These are phyloP conservation scores for Lasioglossum leucozonium DNA, from an alignment of 2,888 invertebrate species.

Conservation along the genomic window DNA sequence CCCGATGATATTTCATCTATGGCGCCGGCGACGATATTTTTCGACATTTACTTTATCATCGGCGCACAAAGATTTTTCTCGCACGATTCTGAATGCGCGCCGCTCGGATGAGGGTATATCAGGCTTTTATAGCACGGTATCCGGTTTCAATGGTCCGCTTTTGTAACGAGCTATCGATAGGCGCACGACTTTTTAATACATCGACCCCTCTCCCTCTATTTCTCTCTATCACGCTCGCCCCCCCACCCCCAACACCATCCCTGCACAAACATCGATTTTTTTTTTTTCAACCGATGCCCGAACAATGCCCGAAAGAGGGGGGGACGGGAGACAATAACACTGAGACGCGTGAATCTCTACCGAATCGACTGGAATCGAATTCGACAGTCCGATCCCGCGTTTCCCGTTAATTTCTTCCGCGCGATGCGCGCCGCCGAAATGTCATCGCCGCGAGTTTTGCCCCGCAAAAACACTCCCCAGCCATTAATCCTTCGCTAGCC, in stretches of 20 bases:
- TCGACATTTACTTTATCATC: constrained; percentile 60
- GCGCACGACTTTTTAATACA: constrained; percentile 66
- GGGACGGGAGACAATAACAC: constrained; percentile 45
- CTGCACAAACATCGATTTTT: constrained; percentile 7
- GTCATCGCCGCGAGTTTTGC: neutral
- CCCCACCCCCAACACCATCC: too few species aligned
- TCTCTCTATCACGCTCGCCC: neutral
- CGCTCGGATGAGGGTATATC: constrained; percentile 49
- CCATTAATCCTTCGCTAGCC: neutral
- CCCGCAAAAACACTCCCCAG: neutral
- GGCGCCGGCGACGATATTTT: constrained; percentile 50
- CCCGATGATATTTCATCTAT: constrained; percentile 51
- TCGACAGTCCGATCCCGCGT: constrained; percentile 34
- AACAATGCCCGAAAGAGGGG: constrained; percentile 33
- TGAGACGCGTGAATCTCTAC: constrained; percentile 41
- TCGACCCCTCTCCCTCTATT: constrained; percentile 56
- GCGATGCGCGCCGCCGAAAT: neutral
- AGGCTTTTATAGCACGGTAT: constrained; percentile 63
- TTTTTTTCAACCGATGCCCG: constrained; percentile 27
- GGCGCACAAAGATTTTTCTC: constrained; percentile 60
- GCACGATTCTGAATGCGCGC: constrained; percentile 60
- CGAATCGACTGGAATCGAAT: constrained; percentile 59
- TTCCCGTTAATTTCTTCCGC: constrained; percentile 34
- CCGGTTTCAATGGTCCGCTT: constrained; percentile 60
- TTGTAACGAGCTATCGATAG: constrained; percentile 72